Conservation (phyloP, 92 coral and sea anemone species). For the Hydrozoanthus gracilis region DNA sequence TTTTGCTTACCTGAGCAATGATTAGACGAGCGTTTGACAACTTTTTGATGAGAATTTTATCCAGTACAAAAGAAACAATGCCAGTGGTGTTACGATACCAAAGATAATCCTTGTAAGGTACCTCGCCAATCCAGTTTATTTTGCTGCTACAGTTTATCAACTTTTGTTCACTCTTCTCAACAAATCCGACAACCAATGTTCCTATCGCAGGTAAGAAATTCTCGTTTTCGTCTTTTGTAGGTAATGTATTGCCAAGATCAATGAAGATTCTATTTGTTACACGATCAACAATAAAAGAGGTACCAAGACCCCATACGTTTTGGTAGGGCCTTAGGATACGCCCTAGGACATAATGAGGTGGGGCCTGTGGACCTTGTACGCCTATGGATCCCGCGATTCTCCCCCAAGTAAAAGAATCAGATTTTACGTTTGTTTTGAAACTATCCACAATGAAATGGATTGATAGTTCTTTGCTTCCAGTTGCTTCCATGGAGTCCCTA, state of each 20-base stretch:
- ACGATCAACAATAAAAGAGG: conserved; percentile 68
- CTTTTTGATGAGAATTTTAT: conserved; percentile 36
- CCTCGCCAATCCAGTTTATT: conserved; percentile 64
- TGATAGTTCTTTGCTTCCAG: conserved; percentile 60
- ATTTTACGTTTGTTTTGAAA: conserved; percentile 13
- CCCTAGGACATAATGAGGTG: conserved; percentile 63
- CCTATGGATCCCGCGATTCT: conserved; percentile 78
- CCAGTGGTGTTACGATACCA: conserved; percentile 73
- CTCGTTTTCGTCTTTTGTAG: conserved; percentile 46
- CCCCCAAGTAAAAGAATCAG: conserved; percentile 58
- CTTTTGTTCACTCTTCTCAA: neutral
- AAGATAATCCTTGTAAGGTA: conserved; percentile 33
- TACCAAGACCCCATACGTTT: neutral
- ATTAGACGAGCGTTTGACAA: conserved; percentile 51
- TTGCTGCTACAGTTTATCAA: conserved; percentile 52
- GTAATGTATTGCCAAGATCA: conserved; percentile 78
- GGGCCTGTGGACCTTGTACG: conserved; percentile 60
- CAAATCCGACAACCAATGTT: conserved; percentile 51
- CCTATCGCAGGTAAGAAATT: conserved; percentile 20
- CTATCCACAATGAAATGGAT: conserved; percentile 75
- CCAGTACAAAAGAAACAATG: conserved; percentile 59
- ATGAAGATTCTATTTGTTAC: conserved; percentile 29
- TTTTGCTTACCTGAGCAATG: conserved; percentile 64
- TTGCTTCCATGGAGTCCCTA: conserved; percentile 39
- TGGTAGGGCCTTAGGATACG: conserved; percentile 55